phyloP scores from a whole-genome alignment of 2,888 invertebrate genomes.

The Andricus curvator region DNA sequence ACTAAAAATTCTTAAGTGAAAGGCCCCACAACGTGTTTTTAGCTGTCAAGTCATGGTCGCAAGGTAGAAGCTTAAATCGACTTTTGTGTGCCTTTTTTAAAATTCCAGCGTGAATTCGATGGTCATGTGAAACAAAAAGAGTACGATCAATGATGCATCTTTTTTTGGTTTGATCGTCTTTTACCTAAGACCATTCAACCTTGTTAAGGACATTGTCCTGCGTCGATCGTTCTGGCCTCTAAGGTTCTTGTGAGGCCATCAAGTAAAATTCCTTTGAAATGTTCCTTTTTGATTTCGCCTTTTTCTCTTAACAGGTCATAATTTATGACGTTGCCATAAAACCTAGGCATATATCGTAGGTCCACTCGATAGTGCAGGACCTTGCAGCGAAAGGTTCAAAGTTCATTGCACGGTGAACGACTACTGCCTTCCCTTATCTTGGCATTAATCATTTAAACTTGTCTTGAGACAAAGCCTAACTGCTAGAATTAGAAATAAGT shows the following conservation, averaged over 20 bases:
- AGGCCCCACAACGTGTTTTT: constrained; percentile 22
- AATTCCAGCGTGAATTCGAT: constrained; percentile 37
- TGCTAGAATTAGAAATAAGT: constrained; percentile 22
- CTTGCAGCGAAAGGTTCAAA: constrained; percentile 32
- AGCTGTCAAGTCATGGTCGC: constrained; percentile 31
- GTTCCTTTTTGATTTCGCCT: constrained; percentile 26
- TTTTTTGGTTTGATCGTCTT: not conserved
- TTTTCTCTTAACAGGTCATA: constrained; percentile 12
- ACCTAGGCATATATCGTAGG: constrained; percentile 23
- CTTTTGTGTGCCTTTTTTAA: constrained; percentile 28
- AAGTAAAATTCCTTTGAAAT: constrained; percentile 40
- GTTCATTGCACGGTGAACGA: constrained; percentile 37
- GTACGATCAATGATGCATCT: not conserved
- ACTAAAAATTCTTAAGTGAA: constrained; percentile 36
- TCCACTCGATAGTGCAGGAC: constrained; percentile 16
- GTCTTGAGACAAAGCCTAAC: constrained; percentile 7
- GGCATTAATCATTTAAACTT: constrained; percentile 18
- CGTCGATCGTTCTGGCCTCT: constrained; percentile 53
- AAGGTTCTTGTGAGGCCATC: constrained; percentile 50
- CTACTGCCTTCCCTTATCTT: constrained; percentile 16
- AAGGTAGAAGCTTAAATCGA: constrained; percentile 27
- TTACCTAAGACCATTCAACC: constrained; percentile 45
- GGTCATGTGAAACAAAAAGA: constrained; percentile 18
- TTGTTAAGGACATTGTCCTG: constrained; percentile 59
- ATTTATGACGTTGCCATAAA: constrained; percentile 29